A percentile compares a stretch with the other conserved stretches of the same genome.
Conservation (phyloP, 1,140 invertebrate species). For the Sitobion miscanthi region DNA sequence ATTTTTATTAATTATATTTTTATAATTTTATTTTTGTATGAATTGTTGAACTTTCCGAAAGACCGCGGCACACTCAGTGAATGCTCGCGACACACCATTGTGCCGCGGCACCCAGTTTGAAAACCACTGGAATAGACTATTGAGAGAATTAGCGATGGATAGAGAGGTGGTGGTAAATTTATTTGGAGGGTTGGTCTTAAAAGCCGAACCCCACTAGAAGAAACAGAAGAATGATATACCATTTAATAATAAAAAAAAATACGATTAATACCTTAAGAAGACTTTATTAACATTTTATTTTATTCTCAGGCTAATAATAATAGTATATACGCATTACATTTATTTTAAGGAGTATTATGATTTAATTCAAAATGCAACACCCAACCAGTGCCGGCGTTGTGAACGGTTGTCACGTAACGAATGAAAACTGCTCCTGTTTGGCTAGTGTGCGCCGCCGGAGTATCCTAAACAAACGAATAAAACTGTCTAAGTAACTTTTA, state of each 20-base stretch:
- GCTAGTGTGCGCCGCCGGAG: not conserved
- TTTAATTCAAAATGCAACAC: not conserved
- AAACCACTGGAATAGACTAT: too few relatives aligned
- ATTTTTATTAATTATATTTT: too few relatives aligned
- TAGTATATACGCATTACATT: not conserved
- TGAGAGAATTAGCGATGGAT: too few relatives aligned
- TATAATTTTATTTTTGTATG: too few relatives aligned
- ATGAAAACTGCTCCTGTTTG: constrained; percentile 40
- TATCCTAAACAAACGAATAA: not conserved
- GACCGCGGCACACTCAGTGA: too few relatives aligned
- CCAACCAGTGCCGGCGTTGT: constrained; percentile 16
- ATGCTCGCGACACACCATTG: too few relatives aligned
- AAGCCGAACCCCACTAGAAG: too few relatives aligned
- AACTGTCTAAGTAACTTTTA: not conserved
- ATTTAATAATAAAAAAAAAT: not conserved
- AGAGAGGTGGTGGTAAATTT: too few relatives aligned
- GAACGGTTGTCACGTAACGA: not conserved
- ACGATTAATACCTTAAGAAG: not conserved
- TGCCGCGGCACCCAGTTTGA: too few relatives aligned
- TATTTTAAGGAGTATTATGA: not conserved
- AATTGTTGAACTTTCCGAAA: too few relatives aligned
- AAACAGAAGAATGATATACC: not conserved
- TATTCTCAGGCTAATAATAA: not conserved
- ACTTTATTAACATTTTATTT: not conserved
- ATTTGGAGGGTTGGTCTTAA: too few relatives aligned